Base-by-base conservation (phyloP, 2,797 vertebrate genomes). In the Galago senegalensis region DNA sequence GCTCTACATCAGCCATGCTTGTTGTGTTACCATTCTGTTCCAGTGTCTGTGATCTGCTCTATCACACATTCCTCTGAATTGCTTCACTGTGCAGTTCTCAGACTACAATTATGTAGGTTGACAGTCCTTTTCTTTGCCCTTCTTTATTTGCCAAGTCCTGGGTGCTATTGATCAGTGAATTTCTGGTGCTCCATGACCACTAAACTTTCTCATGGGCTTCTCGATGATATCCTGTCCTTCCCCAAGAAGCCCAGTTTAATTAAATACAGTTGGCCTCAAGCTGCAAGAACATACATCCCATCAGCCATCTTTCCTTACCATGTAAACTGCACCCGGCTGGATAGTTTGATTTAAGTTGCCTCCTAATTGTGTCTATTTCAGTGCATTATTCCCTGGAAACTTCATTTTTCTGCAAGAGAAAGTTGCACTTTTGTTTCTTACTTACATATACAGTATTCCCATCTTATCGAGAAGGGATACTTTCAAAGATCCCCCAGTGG, bases 361-460 rank as follows among this genome's bases (percentile, higher is more conserved):
- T 93, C 37, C 88, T 61, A 75, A 61, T 85, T 90, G 73, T 90
- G 53, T 90, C 60, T 89, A 29, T 56, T 82, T 94, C 93, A 75
- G 31, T n/a, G 40, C 18, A 77, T 87, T 95, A 76, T 70, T 92
- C 85, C 72, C 79, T 75, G 12, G 10, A 93, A 93, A 88, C 40
- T 94, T 92, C 34, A 79, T 93, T 92, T 97, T 84, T 73, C 60
- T 86, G 27, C 18, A 61, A 75, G 37, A 87, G 20, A 25, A 95
- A 40, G 49, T 63, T 69, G 65, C 56, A 40, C 3, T 91, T 92
- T 90, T 79, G 46, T 88, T 95, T 23, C 49, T 85, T 69, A 77
- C 73, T 72, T 79, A 87, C 60, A 85, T 23, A 58, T 17, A 67
- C 31, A n/a, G 31, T n/a, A 85, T 56, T 17, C 7, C 53, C 14